A percentile compares a stretch with the other conserved stretches of the same genome.
These are phyloP conservation scores for Saguinus imperator DNA, from an alignment of 2,113 vertebrate species.

Conservation along the genomic window DNA sequence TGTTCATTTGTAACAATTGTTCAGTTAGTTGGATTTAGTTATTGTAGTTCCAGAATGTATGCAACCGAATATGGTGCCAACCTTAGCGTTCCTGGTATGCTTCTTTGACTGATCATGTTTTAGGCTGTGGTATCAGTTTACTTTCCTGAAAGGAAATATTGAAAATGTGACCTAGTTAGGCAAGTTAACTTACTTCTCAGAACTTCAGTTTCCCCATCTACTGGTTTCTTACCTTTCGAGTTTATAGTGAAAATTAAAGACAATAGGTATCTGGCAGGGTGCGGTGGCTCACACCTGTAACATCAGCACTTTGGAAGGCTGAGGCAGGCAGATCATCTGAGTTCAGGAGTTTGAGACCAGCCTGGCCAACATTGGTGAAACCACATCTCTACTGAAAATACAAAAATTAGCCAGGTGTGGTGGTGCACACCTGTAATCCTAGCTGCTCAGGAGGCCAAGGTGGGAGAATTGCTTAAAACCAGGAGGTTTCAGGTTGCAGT, in stretches of 20 bases:
- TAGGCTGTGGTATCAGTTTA: background rate
- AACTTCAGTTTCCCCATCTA: background rate
- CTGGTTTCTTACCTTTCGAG: background rate
- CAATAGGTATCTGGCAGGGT: background rate
- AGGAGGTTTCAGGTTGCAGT: too few species aligned
- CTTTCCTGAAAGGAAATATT: slow-evolving; percentile 9
- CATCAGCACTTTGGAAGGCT: too few species aligned
- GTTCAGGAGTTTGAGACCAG: too few species aligned
- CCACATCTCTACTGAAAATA: too few species aligned
- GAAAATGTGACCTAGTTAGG: background rate
- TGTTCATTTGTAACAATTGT: background rate
- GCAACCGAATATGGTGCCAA: background rate
- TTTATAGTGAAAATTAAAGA: background rate
- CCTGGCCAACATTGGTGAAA: too few species aligned
- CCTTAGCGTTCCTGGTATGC: background rate
- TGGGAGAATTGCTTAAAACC: too few species aligned
- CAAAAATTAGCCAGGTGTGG: too few species aligned
- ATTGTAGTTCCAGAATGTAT: background rate
- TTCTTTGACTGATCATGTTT: background rate
- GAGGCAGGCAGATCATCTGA: too few species aligned
- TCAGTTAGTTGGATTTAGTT: background rate
- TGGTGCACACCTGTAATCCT: too few species aligned
- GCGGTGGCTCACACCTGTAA: too few species aligned
- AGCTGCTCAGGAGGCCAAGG: too few species aligned
- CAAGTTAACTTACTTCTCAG: background rate